These are phyloP conservation scores for Malthinus seriepunctatus DNA, from an alignment of 2,888 invertebrate genomes.

Conservation along the genomic window DNA sequence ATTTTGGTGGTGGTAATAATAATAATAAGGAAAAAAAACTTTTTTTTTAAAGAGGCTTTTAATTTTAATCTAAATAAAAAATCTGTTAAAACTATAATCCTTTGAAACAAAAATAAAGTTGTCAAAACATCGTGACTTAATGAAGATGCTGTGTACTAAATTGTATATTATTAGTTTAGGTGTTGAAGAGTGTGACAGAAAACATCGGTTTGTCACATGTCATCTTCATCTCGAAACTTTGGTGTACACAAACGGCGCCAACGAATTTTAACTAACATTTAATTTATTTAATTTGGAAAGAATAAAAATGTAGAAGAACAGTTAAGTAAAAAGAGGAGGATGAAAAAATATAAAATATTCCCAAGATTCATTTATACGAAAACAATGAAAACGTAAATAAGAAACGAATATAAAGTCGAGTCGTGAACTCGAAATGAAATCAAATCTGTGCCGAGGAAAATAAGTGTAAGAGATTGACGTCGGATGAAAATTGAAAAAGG, in stretches of 20 bases:
- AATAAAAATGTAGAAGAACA: neutral
- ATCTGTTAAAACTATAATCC: neutral
- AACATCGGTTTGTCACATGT: constrained; percentile 39
- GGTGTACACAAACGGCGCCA: neutral
- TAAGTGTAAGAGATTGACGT: constrained; percentile 56
- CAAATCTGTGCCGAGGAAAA: constrained; percentile 56
- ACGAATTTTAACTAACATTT: no score
- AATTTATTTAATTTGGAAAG: no score
- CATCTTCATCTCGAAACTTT: constrained; percentile 18
- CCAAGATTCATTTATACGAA: constrained; percentile 51
- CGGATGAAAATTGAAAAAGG: constrained; percentile 58
- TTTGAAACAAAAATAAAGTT: constrained; percentile 43
- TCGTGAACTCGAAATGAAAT: constrained; percentile 50
- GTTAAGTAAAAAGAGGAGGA: neutral
- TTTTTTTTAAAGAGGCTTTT: no score
- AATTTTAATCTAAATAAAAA: constrained; percentile 4
- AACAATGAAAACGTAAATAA: constrained; percentile 53
- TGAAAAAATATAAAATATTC: constrained; percentile 32
- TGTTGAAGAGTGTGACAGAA: constrained; percentile 37
- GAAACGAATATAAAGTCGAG: constrained; percentile 47
- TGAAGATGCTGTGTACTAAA: constrained; percentile 32
- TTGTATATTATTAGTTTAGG: constrained; percentile 33
- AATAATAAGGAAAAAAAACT: no score
- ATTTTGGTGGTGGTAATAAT: no score
- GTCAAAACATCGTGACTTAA: constrained; percentile 40